Evolutionary conservation across 2,113 vertebrate species (phyloP).

Genomic region (Sylvia atricapilla): DNA sequence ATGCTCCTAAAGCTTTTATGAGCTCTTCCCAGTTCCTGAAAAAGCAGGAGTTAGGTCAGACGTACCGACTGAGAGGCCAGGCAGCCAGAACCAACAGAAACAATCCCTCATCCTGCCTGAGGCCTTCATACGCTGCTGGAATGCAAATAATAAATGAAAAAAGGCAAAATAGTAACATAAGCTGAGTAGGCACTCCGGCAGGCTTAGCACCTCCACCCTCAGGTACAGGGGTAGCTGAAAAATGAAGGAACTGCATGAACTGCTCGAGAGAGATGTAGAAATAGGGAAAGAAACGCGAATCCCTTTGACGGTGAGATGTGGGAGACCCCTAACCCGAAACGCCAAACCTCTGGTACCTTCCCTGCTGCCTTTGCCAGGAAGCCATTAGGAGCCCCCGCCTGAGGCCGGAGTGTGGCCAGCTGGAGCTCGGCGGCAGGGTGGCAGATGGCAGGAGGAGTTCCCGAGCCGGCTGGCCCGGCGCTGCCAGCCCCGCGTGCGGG

Average conservation of each 20-base stretch:
- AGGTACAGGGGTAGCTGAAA: neutral
- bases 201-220: neutral
- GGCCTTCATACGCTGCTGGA: neutral
- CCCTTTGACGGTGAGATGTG: neutral
- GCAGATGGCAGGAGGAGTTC: neutral
- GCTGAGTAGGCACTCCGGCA: neutral
- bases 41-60: neutral
- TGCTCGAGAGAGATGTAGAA: neutral
- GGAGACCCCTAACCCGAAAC: neutral
- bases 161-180: neutral
- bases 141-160: neutral
- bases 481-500: neutral
- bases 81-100: neutral
- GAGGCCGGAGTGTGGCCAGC: neutral
- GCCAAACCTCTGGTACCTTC: neutral
- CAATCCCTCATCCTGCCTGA: neutral
- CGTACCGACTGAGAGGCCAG: neutral
- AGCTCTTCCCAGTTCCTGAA: neutral
- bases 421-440: neutral
- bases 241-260: neutral
- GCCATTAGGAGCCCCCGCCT: neutral
- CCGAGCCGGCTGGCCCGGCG: neutral
- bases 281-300: neutral
- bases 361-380: neutral
- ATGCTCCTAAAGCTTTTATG: neutral